Evolutionary conservation across 2,888 invertebrate species (phyloP), one percentile per base, ranked within the genome.

Genomic region (Ochropleura plecta): DNA sequence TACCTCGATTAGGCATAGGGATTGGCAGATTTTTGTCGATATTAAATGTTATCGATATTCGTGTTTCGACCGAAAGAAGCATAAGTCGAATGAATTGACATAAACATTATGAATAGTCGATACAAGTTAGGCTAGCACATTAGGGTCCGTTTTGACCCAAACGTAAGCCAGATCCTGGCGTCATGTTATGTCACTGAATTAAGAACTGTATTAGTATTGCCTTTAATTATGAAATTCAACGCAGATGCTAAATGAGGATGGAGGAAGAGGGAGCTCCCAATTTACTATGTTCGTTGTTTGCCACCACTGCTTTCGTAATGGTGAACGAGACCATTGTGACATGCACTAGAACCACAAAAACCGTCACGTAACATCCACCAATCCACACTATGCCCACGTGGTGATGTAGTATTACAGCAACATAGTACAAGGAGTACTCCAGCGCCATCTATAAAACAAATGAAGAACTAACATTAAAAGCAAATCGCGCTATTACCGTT

Each of bases 1-100:
- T 60, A 74, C 67, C 64, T 70, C 78, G 71, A 65, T 69, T 55
- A 66, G n/a, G 7, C 40, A n/a, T 72, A 74, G 46, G n/a, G 83
- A 44, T 78, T 30, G 55, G 44, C 18, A 59, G 4, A 18, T 30
- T 44, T 30, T 0, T 10, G 42, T 78, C 63, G 74, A 72, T 75
- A 12, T 55, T 16, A 20, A 48, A 20, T 1, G 1, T 14, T 70
- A 63, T 67, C 68, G 79, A 73, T 69, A 60, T 10, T 69, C 7
- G 16, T 12, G 30, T 40, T 6, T 8, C 48, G 9, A 30, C 9
- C 16, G n/a, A 69, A 48, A 16, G 9, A 48, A n/a, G 5, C n/a
- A 9, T 44, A 12, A 60, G 42, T 42, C 60, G 7, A 60, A 30
- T n/a, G 30, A 30, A 40, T n/a, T 12, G 12, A 48, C 12, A 44